A percentile compares a stretch with the other conserved stretches of the same genome.
phyloP scores from a whole-genome alignment of 2,113 vertebrate species.

The Anolis carolinensis region DNA sequence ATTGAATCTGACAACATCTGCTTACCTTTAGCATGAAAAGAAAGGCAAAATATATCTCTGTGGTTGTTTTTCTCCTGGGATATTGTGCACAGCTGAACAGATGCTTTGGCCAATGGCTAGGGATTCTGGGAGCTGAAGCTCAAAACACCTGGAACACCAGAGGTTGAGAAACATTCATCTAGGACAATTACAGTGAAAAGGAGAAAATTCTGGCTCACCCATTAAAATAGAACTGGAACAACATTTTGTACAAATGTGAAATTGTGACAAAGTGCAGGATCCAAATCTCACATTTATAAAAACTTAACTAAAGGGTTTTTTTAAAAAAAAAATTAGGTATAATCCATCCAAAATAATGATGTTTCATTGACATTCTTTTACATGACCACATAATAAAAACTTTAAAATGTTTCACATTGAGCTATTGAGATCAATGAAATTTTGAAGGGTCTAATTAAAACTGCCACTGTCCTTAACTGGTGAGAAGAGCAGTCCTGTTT shows the following conservation, averaged over 20 bases:
- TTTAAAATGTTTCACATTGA: neutral
- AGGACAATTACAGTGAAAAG: neutral
- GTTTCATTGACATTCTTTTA: neutral
- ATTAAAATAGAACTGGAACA: neutral
- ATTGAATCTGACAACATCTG: constrained; percentile 47
- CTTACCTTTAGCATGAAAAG: constrained; percentile 39
- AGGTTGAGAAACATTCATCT: neutral
- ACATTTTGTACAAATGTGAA: neutral
- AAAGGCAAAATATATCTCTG: constrained; percentile 10
- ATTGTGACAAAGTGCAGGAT: neutral
- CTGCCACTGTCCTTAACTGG: neutral
- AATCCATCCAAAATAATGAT: neutral
- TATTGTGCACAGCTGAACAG: constrained; percentile 24
- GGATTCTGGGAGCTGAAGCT: too few species aligned
- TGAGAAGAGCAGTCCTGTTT: neutral
- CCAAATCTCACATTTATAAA: neutral
- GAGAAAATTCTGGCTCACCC: neutral
- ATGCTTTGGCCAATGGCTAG: too few species aligned
- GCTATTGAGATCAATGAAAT: neutral
- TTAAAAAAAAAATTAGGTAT: neutral
- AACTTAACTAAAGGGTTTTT: neutral
- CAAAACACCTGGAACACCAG: too few species aligned
- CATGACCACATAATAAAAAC: too few species aligned
- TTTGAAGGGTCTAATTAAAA: too few species aligned
- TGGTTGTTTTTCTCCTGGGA: neutral